Base-by-base conservation (phyloP, 2,113 vertebrate species). In the Guaruba guarouba region DNA sequence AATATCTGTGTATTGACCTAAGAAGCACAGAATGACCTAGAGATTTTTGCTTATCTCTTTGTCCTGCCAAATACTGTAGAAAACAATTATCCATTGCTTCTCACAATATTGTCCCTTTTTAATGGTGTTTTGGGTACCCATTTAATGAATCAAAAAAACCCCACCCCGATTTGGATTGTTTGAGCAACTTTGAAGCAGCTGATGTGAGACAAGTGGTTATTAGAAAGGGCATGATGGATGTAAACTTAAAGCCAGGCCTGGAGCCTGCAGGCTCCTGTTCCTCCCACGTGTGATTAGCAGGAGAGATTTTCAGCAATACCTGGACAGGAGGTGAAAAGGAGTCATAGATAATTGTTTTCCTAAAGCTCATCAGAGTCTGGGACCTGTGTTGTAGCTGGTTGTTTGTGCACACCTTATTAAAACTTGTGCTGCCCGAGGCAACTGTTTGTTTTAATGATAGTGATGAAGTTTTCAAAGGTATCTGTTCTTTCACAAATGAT, bases 401-500 rank as follows among this genome's bases (percentile, higher is more conserved):
- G 1, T 44, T 64, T 75, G 61, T 64, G 41, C 62, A 35, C 1
- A 0, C 35, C 69, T 92, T 75, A 91, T 84, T 94, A 84, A 94
- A 96, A 95, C 95, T 70, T 70, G 74, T 77, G 68, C 49, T 11
- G 18, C 54, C 31, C 52, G 61, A 87, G 57, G 66, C 62, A 75
- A 8, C 37, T 66, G 75, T 82, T 69, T 73, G 70, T 90, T 49
- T 77, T 91, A 71, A 49, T 0, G 3, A 79, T 51, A 51, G 51
- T 78, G 77, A 91, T 87, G 70, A 91, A 79, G 84, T 82, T 86
- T 92, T 64, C 62, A 76, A 74, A 84, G 70, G 55, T 55, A 76
- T 73, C 63, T 4, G 9, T 55, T 95, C 48, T 82, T 78, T 89
- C 1, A 0, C 24, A 61, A 48, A 78, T 70, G 67, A 92, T 83